Conservation (phyloP, 2,888 invertebrate genomes). For the Tipula vernalis region DNA sequence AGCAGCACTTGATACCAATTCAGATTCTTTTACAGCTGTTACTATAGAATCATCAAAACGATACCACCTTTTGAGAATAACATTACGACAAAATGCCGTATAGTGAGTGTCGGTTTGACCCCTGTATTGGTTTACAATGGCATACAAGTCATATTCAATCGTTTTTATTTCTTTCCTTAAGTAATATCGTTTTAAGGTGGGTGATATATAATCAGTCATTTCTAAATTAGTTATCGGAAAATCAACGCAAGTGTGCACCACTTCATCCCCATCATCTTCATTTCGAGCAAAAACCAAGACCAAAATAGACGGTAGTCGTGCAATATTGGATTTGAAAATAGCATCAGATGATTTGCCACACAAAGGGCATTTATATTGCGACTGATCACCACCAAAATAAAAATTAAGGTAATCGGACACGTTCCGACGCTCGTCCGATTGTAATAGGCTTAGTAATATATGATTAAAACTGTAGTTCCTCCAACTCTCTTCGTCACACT, state of each 20-base stretch:
- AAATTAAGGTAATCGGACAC: slow-evolving; percentile 65
- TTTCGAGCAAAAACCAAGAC: slow-evolving; percentile 75
- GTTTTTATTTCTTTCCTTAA: slow-evolving; percentile 19
- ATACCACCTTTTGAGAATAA: slow-evolving; percentile 53
- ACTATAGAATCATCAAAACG: slow-evolving; percentile 65
- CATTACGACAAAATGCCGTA: slow-evolving; percentile 76
- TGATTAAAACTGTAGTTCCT: too few species aligned
- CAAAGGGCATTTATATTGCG: too few species aligned
- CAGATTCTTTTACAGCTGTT: slow-evolving; percentile 54
- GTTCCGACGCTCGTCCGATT: too few species aligned
- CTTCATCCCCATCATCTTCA: slow-evolving; percentile 36
- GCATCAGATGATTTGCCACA: too few species aligned
- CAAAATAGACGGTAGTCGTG: slow-evolving; percentile 68
- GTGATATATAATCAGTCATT: slow-evolving; percentile 56
- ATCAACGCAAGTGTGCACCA: slow-evolving; percentile 48
- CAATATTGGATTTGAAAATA: slow-evolving; percentile 78
- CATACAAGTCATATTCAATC: slow-evolving; percentile 52
- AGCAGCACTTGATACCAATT: slow-evolving; percentile 78
- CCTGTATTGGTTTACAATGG: slow-evolving; percentile 84
- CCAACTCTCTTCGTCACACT: too few species aligned
- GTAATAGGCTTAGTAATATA: too few species aligned
- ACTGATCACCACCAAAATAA: slow-evolving; percentile 64
- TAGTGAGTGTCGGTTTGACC: slow-evolving; percentile 79
- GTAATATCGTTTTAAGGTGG: slow-evolving; percentile 30
- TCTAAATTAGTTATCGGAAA: slow-evolving; percentile 74